These are phyloP conservation scores for Tyto alba DNA, from an alignment of 2,113 vertebrate species.

Conservation along the genomic window DNA sequence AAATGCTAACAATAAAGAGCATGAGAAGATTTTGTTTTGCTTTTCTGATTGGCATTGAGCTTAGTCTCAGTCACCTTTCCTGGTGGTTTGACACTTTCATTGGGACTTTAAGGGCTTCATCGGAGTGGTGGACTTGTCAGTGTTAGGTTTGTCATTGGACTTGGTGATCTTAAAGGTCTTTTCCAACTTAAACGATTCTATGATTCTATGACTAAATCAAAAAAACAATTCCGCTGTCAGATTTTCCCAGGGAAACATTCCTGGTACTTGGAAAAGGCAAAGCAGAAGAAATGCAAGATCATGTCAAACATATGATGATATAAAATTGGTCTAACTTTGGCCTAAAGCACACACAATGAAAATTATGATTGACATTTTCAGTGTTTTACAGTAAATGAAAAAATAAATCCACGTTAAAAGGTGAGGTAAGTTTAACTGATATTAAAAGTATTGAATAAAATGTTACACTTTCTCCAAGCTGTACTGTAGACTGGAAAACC, in stretches of 20 bases:
- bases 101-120: neutral
- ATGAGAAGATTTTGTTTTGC: neutral
- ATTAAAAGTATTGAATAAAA: neutral
- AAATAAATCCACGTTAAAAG: neutral
- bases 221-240: neutral
- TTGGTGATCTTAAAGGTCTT: neutral
- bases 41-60: neutral
- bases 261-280: neutral
- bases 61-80: neutral
- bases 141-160: neutral
- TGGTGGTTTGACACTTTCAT: neutral
- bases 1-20: neutral
- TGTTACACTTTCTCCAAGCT: neutral
- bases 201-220: neutral
- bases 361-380: neutral
- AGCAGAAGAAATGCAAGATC: neutral
- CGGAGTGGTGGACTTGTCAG: neutral
- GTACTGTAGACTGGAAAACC: neutral
- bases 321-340: neutral
- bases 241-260: neutral
- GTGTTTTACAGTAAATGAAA: neutral
- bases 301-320: neutral
- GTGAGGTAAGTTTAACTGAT: neutral
- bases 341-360: neutral
- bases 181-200: neutral